Evolutionary conservation across 1,140 invertebrate species (phyloP).

Genomic region (Microplitis demolitor): DNA sequence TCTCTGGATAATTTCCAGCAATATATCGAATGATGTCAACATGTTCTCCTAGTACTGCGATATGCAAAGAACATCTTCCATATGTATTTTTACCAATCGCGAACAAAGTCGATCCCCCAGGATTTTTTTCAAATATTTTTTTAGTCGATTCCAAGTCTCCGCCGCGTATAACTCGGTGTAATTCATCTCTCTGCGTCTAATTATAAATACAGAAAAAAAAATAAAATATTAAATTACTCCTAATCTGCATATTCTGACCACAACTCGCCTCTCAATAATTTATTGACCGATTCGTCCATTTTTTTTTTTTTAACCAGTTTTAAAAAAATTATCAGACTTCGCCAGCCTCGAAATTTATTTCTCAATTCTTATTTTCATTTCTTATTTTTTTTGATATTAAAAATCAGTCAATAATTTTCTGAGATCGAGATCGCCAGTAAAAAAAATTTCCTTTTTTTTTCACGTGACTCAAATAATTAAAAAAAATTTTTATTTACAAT

Average conservation of each 20-base stretch:
- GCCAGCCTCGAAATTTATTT: too few species aligned
- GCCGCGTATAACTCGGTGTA: constrained; percentile 76
- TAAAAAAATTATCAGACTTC: too few species aligned
- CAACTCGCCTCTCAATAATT: too few species aligned
- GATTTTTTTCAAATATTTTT: constrained; percentile 64
- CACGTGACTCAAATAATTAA: background rate
- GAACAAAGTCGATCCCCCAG: constrained; percentile 69
- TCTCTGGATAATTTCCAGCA: constrained; percentile 72
- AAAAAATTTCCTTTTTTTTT: too few species aligned
- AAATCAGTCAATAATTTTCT: too few species aligned
- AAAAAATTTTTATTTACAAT: constrained; percentile 64
- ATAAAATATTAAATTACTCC: too few species aligned
- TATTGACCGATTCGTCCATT: too few species aligned
- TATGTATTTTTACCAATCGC: constrained; percentile 77
- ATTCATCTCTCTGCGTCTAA: constrained; percentile 74
- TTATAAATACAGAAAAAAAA: constrained; percentile 21
- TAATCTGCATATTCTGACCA: too few species aligned
- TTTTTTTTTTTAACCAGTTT: too few species aligned
- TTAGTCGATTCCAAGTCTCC: constrained; percentile 68
- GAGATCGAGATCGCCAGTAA: too few species aligned
- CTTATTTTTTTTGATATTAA: too few species aligned
- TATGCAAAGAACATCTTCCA: constrained; percentile 75
- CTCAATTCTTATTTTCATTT: too few species aligned
- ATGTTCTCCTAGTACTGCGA: constrained; percentile 81
- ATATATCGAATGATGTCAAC: constrained; percentile 77